Base-by-base conservation (phyloP, 2,888 invertebrate species). In the Perithous albicinctus region DNA sequence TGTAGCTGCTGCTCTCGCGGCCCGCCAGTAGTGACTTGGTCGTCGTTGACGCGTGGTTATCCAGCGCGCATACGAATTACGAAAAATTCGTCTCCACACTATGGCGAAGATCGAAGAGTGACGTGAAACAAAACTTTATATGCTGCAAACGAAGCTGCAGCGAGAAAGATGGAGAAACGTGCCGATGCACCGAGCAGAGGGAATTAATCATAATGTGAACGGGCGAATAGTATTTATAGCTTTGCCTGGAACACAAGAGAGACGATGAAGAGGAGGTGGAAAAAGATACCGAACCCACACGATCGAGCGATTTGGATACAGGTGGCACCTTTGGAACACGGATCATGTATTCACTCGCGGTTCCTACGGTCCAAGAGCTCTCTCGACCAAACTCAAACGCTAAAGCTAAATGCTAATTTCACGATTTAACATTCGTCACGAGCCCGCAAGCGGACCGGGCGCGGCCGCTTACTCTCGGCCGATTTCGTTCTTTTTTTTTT, bases 21-120 rank as follows among this genome's bases (percentile, higher is more conserved):
- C 51, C 35, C 59, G 15, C 29, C 61, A 66, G 48, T 64, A 54
- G 56, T 78, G 38, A 46, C 54, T 66, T 51, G 7, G n/a, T 15
- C 20, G 43, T 73, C 70, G 82, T 76, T 82, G 81, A 81, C 81
- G 81, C 77, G 75, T 26, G 84, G 79, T 76, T 85, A 80, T 85
- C 83, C 85, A 86, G 78, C 87, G 82, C 87, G 91, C 90, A 91
- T 91, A 90, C 90, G 87, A 91, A 91, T 91, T 87, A 85, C 88
- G 59, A 78, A 80, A n/a, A 90, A 91, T 89, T 89, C 88, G 87
- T 88, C 87, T 83, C 29, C n/a, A 32, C 64, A 51, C 70, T 54
- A 41, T 54, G 64, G 56, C 66, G 32, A 70, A 59, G 56, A 76
- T 80, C 80, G 70, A 75, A 64, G 64, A 63, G 75, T 46, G 35